Base-by-base conservation (phyloP, 2,888 invertebrate genomes). In the Hartigia nigra region DNA sequence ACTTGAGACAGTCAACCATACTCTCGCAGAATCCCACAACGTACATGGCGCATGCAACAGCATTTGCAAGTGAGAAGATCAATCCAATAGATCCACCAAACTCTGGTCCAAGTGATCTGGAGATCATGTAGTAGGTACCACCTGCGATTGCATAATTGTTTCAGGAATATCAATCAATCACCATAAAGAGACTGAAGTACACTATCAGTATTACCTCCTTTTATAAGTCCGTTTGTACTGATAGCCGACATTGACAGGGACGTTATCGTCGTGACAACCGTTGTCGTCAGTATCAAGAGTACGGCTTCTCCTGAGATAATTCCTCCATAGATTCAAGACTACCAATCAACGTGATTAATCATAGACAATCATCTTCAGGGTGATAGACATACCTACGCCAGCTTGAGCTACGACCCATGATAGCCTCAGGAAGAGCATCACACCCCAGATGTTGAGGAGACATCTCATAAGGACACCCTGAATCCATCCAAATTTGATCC, bases 381-480 rank as follows among this genome's bases (percentile, higher is more conserved):
- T 86, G 82, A 88, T 79, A 78, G 84, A 89, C 87, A 93, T 92
- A 88, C 93, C 94, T 84, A 98, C 95, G 80, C 99, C 99, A 4
- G 98, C 96, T 91, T 99, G 98, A 69, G 97, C 97, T 75, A 99
- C 97, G 82, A 99, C 97, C 99, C 99, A 99, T 72, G 98, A 97
- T 89, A 99, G 94, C 78, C 99, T 96, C 85, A 99, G 94, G 92
- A 99, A 99, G 83, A 99, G 94, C 98, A 99, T 99, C 85, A 99
- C 99, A 78, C 99, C 99, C 97, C 98, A 99, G 89, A 99, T 99
- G 92, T 99, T 99, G 89, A 99, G 95, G 74, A 99, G 94, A 90
- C 99, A 99, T 91, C 97, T 97, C 92, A 97, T 96, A 82, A 97
- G 93, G 31, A 97, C 97, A 31, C 97, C 98, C 91, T 96, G 93